Conservation (phyloP, 2,113 vertebrate species). For the Ancistrus triradiatus region DNA sequence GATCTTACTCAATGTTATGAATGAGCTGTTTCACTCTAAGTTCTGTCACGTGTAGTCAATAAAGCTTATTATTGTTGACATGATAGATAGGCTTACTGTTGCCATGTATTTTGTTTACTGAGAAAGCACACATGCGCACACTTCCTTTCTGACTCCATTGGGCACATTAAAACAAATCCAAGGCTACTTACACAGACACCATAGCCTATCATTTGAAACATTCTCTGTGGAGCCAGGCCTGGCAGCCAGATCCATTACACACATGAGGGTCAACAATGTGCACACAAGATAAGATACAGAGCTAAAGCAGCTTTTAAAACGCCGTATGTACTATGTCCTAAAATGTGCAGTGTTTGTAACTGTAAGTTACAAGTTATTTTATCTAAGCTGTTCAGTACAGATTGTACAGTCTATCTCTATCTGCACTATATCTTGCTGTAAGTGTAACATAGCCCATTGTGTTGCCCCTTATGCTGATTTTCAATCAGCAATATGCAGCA, state of each 20-base stretch:
- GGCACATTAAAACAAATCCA: constrained; percentile 51
- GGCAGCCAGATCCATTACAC: constrained; percentile 57
- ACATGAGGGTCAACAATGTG: constrained; percentile 52
- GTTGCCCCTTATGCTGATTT: no score
- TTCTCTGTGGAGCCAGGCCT: constrained; percentile 52
- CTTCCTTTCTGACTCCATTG: constrained; percentile 46
- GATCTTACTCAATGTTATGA: no score
- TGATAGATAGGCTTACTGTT: background rate
- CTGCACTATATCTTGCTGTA: background rate
- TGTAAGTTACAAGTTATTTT: constrained; percentile 6
- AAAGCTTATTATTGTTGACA: constrained; percentile 1
- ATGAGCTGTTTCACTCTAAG: no score
- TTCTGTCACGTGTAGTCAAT: no score
- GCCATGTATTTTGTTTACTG: background rate
- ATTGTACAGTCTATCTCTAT: background rate
- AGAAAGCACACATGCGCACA: constrained; percentile 11
- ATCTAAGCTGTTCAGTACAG: constrained; percentile 16
- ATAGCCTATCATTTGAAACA: constrained; percentile 46
- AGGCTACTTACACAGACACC: constrained; percentile 33
- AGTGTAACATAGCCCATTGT: background rate
- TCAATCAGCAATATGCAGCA: no score
- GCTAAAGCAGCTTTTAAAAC: constrained; percentile 44
- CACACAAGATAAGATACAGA: constrained; percentile 47
- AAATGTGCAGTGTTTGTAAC: constrained; percentile 18
- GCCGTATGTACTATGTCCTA: constrained; percentile 3